Base-by-base conservation (phyloP, 1,140 invertebrate species). In the Phthorimaea operculella region DNA sequence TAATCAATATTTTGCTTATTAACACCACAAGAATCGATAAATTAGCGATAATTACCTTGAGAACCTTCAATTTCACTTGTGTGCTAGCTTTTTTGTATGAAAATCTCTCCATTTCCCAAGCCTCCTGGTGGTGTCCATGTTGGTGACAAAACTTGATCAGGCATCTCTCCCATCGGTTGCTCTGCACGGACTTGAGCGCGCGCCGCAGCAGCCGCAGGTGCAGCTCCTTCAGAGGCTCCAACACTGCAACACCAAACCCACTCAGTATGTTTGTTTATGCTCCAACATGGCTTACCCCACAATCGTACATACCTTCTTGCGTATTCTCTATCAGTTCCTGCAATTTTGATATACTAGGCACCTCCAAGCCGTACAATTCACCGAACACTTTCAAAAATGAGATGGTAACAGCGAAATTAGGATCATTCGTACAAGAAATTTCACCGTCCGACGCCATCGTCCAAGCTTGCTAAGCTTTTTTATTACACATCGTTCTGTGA, bases 41-140 rank as follows among this genome's bases (percentile, higher is more conserved):
- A 28, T 4, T 28, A 28, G 21, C 21, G 21, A 12, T 39, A 39
- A 39, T 74, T 70, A 90, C 89, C 90, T 98, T 97, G 47, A 99
- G 88, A 64, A 98, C 88, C 62, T 92, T 89, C 59, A 98, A 87
- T 88, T 98, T 98, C 6, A 96, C 92, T 69, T 90, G 89, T 44
- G 96, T 86, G 66, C 93, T 93, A 60, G 95, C 91, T 86, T 97
- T 96, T 76, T 95, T 96, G 81, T 98, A 99, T 36, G 97, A 96
- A 89, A 97, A 97, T 60, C 95, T 88, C 83, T 98, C 97, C 48
- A 99, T 87, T 87, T 98, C 96, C 96, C 96, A 98, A 56, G 93
- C 96, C 90, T 98, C 97, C 72, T 96, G 92, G 61, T 92, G 90
- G 21, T 87, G 80, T 45, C 92, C 93, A 76, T 95, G 96, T 36